Evolutionary conservation across 2,113 vertebrate species (phyloP).

Genomic region (Syrmaticus mikado): DNA sequence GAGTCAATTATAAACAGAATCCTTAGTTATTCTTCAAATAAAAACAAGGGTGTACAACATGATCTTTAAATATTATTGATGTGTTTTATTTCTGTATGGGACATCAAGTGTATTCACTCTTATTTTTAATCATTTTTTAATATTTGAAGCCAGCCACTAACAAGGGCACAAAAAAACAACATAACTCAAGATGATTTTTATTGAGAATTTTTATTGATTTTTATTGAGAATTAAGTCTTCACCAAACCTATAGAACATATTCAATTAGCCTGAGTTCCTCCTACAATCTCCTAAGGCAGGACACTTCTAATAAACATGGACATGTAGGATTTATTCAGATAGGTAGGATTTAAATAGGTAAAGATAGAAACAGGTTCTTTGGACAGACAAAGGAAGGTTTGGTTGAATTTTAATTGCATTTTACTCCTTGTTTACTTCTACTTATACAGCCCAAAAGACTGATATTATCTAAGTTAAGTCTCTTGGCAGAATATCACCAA

Average conservation of each 20-base stretch:
- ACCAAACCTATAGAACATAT: neutral
- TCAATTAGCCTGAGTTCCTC: neutral
- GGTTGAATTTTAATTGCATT: neutral
- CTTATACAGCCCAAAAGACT: neutral
- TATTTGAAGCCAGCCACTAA: neutral
- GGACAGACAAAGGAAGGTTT: neutral
- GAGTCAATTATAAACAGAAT: neutral
- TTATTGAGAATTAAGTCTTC: neutral
- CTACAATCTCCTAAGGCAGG: accelerated
- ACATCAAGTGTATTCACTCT: neutral
- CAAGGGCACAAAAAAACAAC: neutral
- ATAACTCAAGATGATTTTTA: neutral
- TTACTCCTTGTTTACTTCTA: neutral
- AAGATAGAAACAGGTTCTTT: neutral
- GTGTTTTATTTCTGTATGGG: neutral
- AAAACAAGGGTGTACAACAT: neutral
- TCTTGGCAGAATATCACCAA: neutral
- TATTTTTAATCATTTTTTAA: neutral
- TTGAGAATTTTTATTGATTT: neutral
- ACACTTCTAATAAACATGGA: neutral
- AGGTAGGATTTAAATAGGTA: no score
- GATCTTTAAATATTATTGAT: neutral
- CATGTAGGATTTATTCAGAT: neutral
- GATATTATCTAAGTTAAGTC: neutral
- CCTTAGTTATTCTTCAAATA: neutral